phyloP scores from a whole-genome alignment of 2,888 invertebrate species.

The Lycophotia porphyrea region DNA sequence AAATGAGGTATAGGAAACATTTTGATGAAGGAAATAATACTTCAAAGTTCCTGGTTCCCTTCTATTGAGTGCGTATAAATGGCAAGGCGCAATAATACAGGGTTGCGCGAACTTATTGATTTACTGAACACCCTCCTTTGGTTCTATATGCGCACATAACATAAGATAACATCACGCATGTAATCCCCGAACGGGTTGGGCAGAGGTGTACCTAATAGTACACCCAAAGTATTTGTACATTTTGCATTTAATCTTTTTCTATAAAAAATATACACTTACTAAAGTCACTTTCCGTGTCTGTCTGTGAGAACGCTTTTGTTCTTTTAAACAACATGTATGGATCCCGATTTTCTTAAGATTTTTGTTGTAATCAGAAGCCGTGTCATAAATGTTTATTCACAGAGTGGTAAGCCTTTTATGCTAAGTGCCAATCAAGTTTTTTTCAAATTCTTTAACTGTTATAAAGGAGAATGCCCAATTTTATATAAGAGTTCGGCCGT shows the following conservation, averaged over 20 bases:
- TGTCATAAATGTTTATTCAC: not conserved
- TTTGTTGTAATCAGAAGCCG: not conserved
- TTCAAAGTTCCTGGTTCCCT: conserved; percentile 11
- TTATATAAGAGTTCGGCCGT: not conserved
- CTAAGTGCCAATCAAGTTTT: not conserved
- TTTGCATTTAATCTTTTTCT: not conserved
- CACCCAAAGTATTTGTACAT: not conserved
- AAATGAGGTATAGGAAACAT: not conserved
- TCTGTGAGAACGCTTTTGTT: not conserved
- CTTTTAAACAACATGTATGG: not conserved
- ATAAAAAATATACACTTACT: not conserved
- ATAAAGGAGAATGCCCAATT: not conserved
- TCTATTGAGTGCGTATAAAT: not conserved
- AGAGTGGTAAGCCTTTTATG: not conserved
- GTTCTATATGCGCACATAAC: not conserved
- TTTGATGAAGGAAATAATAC: not conserved
- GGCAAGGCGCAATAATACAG: conserved; percentile 50
- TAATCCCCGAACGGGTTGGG: too few relatives aligned
- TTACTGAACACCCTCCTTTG: conserved; percentile 7
- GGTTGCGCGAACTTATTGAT: conserved; percentile 68
- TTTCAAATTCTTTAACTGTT: not conserved
- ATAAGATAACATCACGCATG: too few relatives aligned
- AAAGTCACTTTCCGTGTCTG: not conserved
- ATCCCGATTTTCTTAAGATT: not conserved
- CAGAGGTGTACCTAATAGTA: too few relatives aligned